A percentile compares a stretch with the other conserved stretches of the same genome.
phyloP scores from a whole-genome alignment of 2,888 invertebrate genomes.

The Euproctis similis region DNA sequence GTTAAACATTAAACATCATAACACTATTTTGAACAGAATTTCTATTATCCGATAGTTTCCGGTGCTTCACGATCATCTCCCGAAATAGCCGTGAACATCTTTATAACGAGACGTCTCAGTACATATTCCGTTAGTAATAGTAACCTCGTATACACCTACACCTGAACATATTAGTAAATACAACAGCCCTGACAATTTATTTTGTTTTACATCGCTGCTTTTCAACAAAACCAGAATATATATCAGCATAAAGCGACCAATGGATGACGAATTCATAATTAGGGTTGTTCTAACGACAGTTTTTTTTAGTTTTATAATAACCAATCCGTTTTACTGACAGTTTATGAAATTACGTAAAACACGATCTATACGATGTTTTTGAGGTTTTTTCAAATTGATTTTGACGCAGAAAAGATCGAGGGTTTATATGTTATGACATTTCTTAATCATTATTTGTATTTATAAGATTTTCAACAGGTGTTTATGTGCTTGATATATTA shows the following conservation, averaged over 20 bases:
- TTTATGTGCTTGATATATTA: neutral
- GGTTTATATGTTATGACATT: slow-evolving; percentile 27
- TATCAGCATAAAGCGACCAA: slow-evolving; percentile 2
- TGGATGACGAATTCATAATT: slow-evolving; percentile 19
- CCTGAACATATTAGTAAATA: slow-evolving; percentile 19
- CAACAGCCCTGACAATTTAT: slow-evolving; percentile 6
- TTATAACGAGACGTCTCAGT: slow-evolving; percentile 20
- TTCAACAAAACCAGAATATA: neutral
- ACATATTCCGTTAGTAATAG: slow-evolving; percentile 21
- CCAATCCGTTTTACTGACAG: no score
- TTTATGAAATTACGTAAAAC: slow-evolving; percentile 55
- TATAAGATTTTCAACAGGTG: slow-evolving; percentile 8
- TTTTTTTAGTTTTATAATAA: slow-evolving; percentile 27
- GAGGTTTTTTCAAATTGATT: slow-evolving; percentile 30
- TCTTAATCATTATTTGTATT: slow-evolving; percentile 24
- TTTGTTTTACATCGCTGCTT: slow-evolving; percentile 10
- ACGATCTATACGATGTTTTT: slow-evolving; percentile 47
- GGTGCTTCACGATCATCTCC: slow-evolving; percentile 28
- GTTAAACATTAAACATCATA: slow-evolving; percentile 26
- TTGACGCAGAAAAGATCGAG: slow-evolving; percentile 22
- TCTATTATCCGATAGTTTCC: slow-evolving; percentile 46
- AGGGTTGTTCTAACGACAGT: slow-evolving; percentile 26
- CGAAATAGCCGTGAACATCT: slow-evolving; percentile 36
- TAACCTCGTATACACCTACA: slow-evolving; percentile 16
- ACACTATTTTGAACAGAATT: slow-evolving; percentile 20